Conservation (phyloP, 2,888 invertebrate species). For the Kryphioiulus occultus region DNA sequence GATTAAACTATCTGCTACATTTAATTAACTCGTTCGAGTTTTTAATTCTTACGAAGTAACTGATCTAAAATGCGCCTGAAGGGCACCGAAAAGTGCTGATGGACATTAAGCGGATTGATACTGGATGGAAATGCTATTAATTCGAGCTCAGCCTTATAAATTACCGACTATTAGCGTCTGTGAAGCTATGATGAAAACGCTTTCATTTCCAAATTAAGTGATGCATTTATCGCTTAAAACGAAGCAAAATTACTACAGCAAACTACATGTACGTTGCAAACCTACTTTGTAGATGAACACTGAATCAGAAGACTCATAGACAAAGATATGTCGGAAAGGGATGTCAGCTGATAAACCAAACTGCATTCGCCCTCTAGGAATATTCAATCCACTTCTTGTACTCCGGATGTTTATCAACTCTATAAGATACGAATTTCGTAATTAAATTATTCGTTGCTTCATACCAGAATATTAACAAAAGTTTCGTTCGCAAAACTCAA, state of each 20-base stretch:
- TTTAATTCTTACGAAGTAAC: neutral
- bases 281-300: neutral
- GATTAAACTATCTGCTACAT: too few relatives aligned
- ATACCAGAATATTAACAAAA: neutral
- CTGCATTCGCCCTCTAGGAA: neutral
- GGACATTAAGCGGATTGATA: neutral
- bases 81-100: neutral
- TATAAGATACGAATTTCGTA: neutral
- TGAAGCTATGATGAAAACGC: neutral
- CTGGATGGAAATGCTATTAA: neutral
- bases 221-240: neutral
- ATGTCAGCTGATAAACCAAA: neutral
- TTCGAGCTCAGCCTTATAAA: neutral
- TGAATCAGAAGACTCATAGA: neutral
- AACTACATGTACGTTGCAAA: neutral
- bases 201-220: neutral
- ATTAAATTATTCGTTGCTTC: neutral
- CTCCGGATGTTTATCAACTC: constrained; percentile 29
- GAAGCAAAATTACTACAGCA: neutral
- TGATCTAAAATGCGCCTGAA: neutral
- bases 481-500: neutral
- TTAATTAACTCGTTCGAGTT: too few relatives aligned
- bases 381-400: constrained; percentile 37
- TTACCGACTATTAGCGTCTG: too few relatives aligned
- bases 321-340: neutral